phyloP scores from a whole-genome alignment of 2,888 invertebrate species.

The Azorinus chamasolen region DNA sequence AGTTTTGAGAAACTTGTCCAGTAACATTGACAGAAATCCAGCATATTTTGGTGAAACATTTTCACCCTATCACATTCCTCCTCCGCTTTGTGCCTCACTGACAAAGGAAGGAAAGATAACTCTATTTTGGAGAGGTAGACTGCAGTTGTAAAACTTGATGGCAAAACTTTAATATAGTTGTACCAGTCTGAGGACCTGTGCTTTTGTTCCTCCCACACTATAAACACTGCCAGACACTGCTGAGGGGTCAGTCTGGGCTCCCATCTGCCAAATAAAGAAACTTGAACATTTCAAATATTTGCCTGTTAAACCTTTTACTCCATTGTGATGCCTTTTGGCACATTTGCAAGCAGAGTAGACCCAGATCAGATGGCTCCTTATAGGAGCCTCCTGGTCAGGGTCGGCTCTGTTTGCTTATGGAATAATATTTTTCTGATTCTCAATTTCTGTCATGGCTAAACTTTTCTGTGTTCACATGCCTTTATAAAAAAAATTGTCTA shows the following conservation, averaged over 20 bases:
- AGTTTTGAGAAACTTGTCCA: conserved; percentile 47
- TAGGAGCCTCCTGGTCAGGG: no score
- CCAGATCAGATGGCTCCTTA: not conserved
- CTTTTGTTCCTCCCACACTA: conserved; percentile 90
- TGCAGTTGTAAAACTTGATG: conserved; percentile 86
- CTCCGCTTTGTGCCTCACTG: conserved; percentile 49
- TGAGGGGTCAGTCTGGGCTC: conserved; percentile 88
- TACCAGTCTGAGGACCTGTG: conserved; percentile 79
- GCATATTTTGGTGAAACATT: conserved; percentile 40
- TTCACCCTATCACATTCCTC: conserved; percentile 55
- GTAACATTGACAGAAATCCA: conserved; percentile 29
- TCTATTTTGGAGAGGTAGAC: conserved; percentile 76
- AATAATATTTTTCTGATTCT: no score
- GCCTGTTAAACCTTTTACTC: not conserved
- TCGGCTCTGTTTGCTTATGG: no score
- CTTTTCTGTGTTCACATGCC: no score
- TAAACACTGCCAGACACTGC: conserved; percentile 90
- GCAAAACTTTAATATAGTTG: conserved; percentile 81
- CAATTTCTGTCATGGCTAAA: no score
- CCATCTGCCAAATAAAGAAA: conserved; percentile 62
- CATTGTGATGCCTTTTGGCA: no score
- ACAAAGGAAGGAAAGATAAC: conserved; percentile 69
- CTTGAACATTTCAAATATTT: not conserved
- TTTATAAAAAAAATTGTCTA: no score
- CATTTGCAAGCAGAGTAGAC: no score